phyloP scores from a whole-genome alignment of 1,140 invertebrate species.

The Drosophila carrolli region DNA sequence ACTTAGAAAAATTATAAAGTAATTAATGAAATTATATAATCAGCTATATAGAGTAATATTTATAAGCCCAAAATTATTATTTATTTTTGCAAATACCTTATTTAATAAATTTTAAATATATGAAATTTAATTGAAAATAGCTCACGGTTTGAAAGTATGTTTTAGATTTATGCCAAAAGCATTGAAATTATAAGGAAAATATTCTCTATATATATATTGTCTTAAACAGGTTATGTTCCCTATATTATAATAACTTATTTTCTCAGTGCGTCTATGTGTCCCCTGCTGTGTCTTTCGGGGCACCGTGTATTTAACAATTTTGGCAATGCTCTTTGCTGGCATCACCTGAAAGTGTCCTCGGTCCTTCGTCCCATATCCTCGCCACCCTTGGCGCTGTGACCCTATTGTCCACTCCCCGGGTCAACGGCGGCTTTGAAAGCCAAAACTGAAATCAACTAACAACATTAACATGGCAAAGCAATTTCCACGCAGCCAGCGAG shows the following conservation, averaged over 20 bases:
- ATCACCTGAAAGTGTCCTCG: slow-evolving; percentile 69
- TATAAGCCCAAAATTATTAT: too few relatives aligned
- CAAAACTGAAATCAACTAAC: slow-evolving; percentile 82
- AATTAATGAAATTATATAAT: neutral
- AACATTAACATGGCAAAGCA: slow-evolving; percentile 79
- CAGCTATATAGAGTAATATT: too few relatives aligned
- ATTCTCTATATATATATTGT: too few relatives aligned
- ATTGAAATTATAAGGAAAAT: too few relatives aligned
- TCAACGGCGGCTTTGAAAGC: slow-evolving; percentile 58
- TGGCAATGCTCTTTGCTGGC: slow-evolving; percentile 76
- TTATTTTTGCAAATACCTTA: too few relatives aligned
- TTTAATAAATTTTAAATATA: too few relatives aligned
- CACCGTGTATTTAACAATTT: slow-evolving; percentile 69
- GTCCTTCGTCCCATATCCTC: neutral
- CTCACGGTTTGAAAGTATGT: too few relatives aligned
- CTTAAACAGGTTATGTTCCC: too few relatives aligned
- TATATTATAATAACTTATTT: neutral
- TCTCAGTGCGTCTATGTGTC: slow-evolving; percentile 25
- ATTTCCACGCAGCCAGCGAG: slow-evolving; percentile 57
- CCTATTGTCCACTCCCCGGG: slow-evolving; percentile 41
- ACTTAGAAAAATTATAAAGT: neutral
- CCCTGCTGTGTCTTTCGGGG: slow-evolving; percentile 15
- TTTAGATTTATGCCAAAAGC: too few relatives aligned
- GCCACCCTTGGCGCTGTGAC: slow-evolving; percentile 1
- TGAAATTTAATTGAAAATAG: too few relatives aligned